Evolutionary conservation across 2,797 vertebrate species (phyloP).

Genomic region (Leptoclinus maculatus): DNA sequence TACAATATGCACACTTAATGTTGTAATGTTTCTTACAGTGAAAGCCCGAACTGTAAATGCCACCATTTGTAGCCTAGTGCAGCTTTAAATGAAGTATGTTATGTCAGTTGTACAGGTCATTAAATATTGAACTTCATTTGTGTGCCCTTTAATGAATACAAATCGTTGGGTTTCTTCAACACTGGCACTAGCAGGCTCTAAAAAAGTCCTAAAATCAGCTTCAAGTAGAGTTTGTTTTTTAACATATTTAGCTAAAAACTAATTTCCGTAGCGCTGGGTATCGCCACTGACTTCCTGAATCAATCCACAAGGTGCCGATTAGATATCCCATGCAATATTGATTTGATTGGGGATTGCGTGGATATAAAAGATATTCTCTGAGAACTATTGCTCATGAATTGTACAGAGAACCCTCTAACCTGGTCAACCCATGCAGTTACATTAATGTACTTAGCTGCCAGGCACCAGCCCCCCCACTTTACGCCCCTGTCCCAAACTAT

Average conservation of each 20-base stretch:
- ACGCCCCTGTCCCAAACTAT: too few relatives aligned
- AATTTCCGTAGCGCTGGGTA: too few relatives aligned
- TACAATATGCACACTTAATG: background rate
- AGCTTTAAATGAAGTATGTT: background rate
- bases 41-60: background rate
- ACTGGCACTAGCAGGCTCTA: background rate
- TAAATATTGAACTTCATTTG: background rate
- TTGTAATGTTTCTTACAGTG: background rate
- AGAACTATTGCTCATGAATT: background rate
- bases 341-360: background rate
- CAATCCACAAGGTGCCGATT: background rate
- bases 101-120: background rate
- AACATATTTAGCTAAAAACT: too few relatives aligned
- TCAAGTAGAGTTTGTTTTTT: background rate
- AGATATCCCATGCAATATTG: too few relatives aligned
- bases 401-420: background rate
- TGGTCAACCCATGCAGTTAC: too few relatives aligned
- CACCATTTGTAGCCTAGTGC: background rate
- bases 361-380: background rate
- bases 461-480: too few relatives aligned
- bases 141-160: background rate
- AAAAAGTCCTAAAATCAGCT: too few relatives aligned
- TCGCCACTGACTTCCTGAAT: background rate
- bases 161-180: background rate
- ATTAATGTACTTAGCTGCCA: too few relatives aligned